A percentile compares a stretch with the other conserved stretches of the same genome.
phyloP scores from a whole-genome alignment of 2,888 invertebrate genomes.

The Hoplodrina blanda region DNA sequence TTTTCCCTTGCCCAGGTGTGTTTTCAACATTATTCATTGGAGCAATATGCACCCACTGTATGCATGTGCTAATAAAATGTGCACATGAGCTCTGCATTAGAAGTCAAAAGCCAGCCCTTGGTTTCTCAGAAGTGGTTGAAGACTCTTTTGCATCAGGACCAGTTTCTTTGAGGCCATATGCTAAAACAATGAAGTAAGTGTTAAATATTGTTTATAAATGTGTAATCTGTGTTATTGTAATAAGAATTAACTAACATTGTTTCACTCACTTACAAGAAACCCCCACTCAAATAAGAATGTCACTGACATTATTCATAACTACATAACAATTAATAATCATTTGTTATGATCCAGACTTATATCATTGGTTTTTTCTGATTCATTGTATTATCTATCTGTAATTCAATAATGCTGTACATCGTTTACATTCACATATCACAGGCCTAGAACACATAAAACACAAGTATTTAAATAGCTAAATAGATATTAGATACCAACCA shows the following conservation, averaged over 20 bases:
- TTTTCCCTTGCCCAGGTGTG: conserved; percentile 87
- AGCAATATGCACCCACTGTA: conserved; percentile 97
- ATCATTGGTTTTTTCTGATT: conserved; percentile 26
- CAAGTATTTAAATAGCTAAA: not conserved
- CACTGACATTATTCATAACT: conserved; percentile 3
- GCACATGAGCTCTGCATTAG: conserved; percentile 94
- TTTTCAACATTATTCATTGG: conserved; percentile 96
- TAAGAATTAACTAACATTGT: not conserved
- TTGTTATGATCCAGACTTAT: not conserved
- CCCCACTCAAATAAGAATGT: not conserved
- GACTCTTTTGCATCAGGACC: conserved; percentile 95
- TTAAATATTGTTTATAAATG: not conserved
- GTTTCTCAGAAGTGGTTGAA: conserved; percentile 95
- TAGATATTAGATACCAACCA: not conserved
- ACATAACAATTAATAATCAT: not conserved
- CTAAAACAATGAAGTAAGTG: conserved; percentile 92
- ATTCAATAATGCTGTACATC: conserved; percentile 8
- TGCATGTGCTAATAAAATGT: conserved; percentile 95
- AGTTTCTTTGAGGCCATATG: conserved; percentile 90
- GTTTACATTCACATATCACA: not conserved
- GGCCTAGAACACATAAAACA: not conserved
- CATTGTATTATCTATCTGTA: conserved; percentile 20
- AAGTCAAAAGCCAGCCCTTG: conserved; percentile 92
- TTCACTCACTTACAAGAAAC: not conserved
- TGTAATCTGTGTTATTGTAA: not conserved